A percentile compares a stretch with the other conserved stretches of the same genome.
These are phyloP conservation scores for Acrossocheilus wenchowensis DNA, from an alignment of 2,797 vertebrate species.

Conservation along the genomic window DNA sequence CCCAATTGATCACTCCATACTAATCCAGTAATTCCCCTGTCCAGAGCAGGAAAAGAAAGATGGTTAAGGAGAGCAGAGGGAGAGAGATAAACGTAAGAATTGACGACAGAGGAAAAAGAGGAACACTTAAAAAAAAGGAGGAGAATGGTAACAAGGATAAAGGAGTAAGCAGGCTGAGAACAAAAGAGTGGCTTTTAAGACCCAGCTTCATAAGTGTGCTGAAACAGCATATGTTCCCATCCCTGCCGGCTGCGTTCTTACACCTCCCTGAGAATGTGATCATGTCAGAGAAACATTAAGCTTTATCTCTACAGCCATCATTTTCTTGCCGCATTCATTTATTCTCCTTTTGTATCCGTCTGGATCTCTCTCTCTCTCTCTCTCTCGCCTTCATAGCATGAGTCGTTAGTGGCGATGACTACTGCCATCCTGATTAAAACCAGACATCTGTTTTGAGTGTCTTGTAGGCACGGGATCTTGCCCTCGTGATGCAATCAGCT, in stretches of 20 bases:
- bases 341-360: conserved; percentile 7
- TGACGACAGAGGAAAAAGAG: background rate
- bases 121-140: background rate
- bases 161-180: conserved; percentile 7
- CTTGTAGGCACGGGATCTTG: conserved; percentile 17
- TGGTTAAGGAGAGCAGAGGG: background rate
- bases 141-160: background rate
- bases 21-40: conserved; percentile 24
- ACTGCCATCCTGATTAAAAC: conserved; percentile 35
- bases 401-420: conserved; percentile 36
- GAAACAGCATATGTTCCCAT: conserved; percentile 29
- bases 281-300: conserved; percentile 34
- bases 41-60: conserved; percentile 1
- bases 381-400: background rate
- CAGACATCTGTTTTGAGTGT: conserved; percentile 47
- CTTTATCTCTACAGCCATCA: conserved; percentile 33
- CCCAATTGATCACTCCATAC: conserved; percentile 18
- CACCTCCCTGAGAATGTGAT: conserved; percentile 17
- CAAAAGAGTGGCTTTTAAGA: conserved; percentile 26
- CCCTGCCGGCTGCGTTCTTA: conserved; percentile 17
- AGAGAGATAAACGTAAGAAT: conserved; percentile 8
- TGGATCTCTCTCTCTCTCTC: background rate
- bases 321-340: conserved; percentile 40
- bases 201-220: conserved; percentile 12
- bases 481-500: conserved; percentile 35